phyloP scores from a whole-genome alignment of 2,797 vertebrate species.

The Oreortyx pictus region DNA sequence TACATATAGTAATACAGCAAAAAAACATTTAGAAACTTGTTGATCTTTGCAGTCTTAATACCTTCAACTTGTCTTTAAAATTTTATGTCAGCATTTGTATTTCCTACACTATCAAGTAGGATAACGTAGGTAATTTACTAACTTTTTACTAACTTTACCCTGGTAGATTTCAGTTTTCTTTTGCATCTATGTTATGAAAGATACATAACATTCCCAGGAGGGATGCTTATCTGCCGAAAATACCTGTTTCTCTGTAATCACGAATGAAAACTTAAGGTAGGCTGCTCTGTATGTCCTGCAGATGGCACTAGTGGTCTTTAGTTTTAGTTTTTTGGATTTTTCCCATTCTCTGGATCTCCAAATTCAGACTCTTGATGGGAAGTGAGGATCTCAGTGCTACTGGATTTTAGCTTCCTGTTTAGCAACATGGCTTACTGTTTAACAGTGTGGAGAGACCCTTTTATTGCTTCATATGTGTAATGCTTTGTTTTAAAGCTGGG shows the following conservation, averaged over 20 bases:
- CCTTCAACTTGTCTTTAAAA: neutral
- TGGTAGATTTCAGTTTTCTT: neutral
- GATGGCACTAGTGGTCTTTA: constrained; percentile 52
- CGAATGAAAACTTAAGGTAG: neutral
- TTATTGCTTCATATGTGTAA: neutral
- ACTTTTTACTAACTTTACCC: neutral
- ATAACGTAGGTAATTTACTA: neutral
- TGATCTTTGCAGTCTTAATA: neutral
- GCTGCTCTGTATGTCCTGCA: constrained; percentile 1
- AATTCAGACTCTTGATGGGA: neutral
- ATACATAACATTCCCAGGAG: neutral
- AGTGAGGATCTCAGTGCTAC: neutral
- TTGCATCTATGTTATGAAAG: neutral
- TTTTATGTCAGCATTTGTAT: neutral
- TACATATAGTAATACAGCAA: neutral
- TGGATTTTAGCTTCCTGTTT: neutral
- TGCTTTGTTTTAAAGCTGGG: neutral
- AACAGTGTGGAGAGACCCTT: neutral
- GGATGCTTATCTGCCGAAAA: neutral
- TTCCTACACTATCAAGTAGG: neutral
- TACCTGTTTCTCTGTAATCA: neutral
- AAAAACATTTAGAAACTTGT: neutral
- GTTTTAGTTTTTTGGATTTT: neutral
- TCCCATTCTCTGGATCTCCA: neutral
- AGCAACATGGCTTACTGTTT: neutral